Conservation (phyloP, 2,888 invertebrate genomes). For the Drosophila buzzatii region DNA sequence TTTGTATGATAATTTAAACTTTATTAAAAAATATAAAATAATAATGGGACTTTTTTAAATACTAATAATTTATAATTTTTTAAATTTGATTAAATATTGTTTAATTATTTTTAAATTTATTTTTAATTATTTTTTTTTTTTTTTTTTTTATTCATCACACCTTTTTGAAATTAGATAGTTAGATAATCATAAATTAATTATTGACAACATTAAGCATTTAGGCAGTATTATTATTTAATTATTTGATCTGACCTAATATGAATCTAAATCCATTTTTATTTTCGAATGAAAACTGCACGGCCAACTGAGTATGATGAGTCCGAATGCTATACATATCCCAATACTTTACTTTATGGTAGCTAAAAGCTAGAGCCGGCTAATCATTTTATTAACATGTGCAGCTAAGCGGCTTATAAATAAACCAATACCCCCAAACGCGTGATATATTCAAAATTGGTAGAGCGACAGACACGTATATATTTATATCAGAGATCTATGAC, state of each 20-base stretch:
- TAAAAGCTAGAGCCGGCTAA: constrained; percentile 29
- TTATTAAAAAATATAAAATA: no score
- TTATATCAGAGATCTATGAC: constrained; percentile 49
- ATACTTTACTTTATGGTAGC: neutral
- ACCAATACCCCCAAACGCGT: constrained; percentile 10
- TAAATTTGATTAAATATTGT: no score
- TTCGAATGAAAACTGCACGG: neutral
- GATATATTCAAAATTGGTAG: constrained; percentile 29
- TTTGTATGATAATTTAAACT: no score
- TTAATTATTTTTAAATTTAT: no score
- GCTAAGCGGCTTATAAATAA: constrained; percentile 71
- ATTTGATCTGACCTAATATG: neutral
- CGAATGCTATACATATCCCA: neutral
- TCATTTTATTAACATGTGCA: constrained; percentile 76
- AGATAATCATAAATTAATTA: no score
- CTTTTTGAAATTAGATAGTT: no score
- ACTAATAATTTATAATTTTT: no score
- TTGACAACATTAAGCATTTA: no score
- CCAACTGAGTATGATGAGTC: neutral
- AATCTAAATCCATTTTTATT: neutral
- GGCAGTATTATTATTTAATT: neutral
- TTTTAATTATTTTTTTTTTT: no score
- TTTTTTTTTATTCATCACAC: no score
- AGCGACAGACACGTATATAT: constrained; percentile 10
- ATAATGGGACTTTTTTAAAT: no score